Conservation (phyloP, 2,113 vertebrate genomes). For the Muscicapa adusta region DNA sequence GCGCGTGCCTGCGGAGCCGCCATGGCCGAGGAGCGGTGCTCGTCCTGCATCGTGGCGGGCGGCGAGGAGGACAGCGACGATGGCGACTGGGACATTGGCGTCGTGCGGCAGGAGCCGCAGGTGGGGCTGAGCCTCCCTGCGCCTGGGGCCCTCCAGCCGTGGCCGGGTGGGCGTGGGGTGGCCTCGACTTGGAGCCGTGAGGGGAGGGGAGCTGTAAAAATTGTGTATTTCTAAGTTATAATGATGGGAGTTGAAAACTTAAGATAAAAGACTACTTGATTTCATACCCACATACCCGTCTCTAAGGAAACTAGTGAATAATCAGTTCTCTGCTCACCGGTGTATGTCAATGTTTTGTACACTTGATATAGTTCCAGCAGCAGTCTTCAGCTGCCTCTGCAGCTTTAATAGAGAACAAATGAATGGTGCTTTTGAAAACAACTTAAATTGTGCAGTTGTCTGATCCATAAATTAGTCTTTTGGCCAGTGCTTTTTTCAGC, state of each 20-base stretch:
- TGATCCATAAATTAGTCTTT: background rate
- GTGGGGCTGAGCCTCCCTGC: background rate
- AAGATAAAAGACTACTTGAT: fast-evolving
- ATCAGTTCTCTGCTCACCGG: fast-evolving
- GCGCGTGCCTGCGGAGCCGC: fast-evolving
- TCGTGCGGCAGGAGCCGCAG: background rate
- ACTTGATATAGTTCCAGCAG: background rate
- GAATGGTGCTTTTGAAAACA: background rate
- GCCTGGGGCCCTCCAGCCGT: fast-evolving
- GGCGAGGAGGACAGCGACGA: constrained; percentile 69
- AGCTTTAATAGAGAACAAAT: background rate
- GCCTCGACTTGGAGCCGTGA: background rate
- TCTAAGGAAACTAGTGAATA: background rate
- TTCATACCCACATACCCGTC: background rate
- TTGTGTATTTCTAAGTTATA: background rate
- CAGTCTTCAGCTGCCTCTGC: background rate
- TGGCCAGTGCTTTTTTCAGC: background rate
- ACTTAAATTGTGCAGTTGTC: background rate
- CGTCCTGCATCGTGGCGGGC: background rate
- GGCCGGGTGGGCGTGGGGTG: no score
- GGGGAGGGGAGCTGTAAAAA: background rate
- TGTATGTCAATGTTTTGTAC: background rate
- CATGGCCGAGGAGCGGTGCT: fast-evolving
- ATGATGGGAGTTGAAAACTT: background rate
- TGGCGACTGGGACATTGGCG: constrained; percentile 68